Evolutionary conservation across 2,113 vertebrate genomes (phyloP).

Genomic region (Hystrix cristata): DNA sequence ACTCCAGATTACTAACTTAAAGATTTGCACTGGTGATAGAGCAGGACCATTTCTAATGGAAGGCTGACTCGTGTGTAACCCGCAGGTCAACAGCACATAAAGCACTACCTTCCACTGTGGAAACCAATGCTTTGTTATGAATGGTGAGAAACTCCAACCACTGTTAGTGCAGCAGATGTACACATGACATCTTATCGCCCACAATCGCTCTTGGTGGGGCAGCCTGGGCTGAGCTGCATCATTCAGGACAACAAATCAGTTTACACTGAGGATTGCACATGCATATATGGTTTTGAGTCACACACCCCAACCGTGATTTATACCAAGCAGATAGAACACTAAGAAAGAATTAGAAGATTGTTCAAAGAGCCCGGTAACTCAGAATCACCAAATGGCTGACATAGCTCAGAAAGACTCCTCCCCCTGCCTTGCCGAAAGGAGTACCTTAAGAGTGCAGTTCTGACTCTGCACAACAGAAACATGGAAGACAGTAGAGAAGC

Average conservation of each 20-base stretch:
- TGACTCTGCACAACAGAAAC: slow-evolving; percentile 55
- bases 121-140: slow-evolving; percentile 51
- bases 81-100: slow-evolving; percentile 52
- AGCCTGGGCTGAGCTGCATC: slow-evolving; percentile 52
- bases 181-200: slow-evolving; percentile 33
- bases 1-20: slow-evolving; percentile 66
- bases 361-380: background rate
- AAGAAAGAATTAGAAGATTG: slow-evolving; percentile 18
- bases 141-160: slow-evolving; percentile 53
- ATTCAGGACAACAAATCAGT: slow-evolving; percentile 59
- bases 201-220: slow-evolving; percentile 31
- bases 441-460: background rate
- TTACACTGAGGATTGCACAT: slow-evolving; percentile 64
- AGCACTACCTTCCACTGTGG: slow-evolving; percentile 56
- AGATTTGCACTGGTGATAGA: slow-evolving; percentile 74
- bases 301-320: slow-evolving; percentile 42
- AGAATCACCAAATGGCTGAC: background rate
- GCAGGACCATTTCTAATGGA: slow-evolving; percentile 60
- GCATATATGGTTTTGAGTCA: slow-evolving; percentile 50
- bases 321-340: slow-evolving; percentile 45
- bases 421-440: slow-evolving; percentile 13
- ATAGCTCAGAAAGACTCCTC: background rate
- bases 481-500: slow-evolving; percentile 49
- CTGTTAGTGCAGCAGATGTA: background rate
- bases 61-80: slow-evolving; percentile 60